phyloP scores from a whole-genome alignment of 2,888 invertebrate genomes.

The Catonia carolina region DNA sequence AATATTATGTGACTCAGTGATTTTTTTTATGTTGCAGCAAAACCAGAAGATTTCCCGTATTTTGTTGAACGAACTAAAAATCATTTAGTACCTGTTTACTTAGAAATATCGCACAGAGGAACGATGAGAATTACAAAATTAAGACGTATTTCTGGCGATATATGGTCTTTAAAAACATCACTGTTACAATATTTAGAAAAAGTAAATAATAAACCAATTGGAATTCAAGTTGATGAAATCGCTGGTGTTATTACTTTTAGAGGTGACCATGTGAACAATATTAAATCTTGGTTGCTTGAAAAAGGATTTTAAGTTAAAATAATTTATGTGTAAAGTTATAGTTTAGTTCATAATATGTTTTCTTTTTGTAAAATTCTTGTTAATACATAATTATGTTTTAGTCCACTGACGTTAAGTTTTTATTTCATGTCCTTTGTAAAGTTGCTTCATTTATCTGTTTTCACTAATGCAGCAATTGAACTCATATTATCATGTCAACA shows the following conservation, averaged over 20 bases:
- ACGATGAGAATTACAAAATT: conserved; percentile 58
- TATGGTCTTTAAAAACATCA: conserved; percentile 70
- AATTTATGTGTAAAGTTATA: too few species aligned
- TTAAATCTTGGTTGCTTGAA: conserved; percentile 60
- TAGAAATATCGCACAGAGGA: conserved; percentile 52
- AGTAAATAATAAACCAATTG: conserved; percentile 41
- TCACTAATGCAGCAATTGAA: too few species aligned
- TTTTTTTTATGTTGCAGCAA: conserved; percentile 23
- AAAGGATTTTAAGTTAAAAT: conserved; percentile 61
- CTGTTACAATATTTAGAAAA: conserved; percentile 55
- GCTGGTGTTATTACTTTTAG: conserved; percentile 60
- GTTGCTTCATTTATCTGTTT: too few species aligned
- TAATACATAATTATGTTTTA: too few species aligned
- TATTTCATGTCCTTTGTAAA: too few species aligned
- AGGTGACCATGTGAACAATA: conserved; percentile 64
- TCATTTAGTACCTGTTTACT: conserved; percentile 77
- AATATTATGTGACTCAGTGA: too few species aligned
- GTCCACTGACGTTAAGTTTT: too few species aligned
- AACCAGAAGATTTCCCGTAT: conserved; percentile 52
- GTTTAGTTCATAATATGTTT: too few species aligned
- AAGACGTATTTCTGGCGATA: conserved; percentile 72
- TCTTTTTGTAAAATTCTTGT: too few species aligned
- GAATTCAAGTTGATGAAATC: conserved; percentile 69
- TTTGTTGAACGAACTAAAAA: conserved; percentile 69
- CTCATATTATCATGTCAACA: too few species aligned